Percentiles rank a stretch among this genome's conserved stretches.
Evolutionary conservation across 1,140 invertebrate species (phyloP).

Genomic region (Brachionus calyciflorus): DNA sequence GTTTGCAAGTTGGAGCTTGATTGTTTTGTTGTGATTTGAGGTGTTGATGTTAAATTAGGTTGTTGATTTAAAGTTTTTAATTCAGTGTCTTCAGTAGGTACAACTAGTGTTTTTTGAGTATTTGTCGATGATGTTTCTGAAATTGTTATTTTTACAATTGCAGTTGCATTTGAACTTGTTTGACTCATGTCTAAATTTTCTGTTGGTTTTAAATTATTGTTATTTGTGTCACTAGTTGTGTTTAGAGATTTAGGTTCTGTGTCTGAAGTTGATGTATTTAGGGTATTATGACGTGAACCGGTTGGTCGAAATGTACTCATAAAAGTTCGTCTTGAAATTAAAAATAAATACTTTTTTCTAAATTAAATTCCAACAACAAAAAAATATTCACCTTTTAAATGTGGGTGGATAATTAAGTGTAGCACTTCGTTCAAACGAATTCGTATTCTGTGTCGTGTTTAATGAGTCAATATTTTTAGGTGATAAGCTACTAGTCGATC

Average conservation of each 20-base stretch:
- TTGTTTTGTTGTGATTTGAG: neutral
- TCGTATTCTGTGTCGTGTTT: neutral
- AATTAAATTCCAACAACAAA: neutral
- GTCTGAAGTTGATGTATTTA: neutral
- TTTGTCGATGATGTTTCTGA: conserved; percentile 9
- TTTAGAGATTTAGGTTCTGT: neutral
- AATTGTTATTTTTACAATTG: neutral
- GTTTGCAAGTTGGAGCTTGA: neutral
- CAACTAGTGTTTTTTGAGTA: conserved; percentile 7
- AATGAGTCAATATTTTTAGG: neutral
- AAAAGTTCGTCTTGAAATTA: neutral
- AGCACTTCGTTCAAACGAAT: conserved; percentile 30
- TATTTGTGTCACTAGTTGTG: neutral
- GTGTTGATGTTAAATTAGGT: conserved; percentile 10
- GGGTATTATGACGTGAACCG: neutral
- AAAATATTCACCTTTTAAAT: conserved; percentile 15
- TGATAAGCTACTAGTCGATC: neutral
- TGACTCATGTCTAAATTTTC: neutral
- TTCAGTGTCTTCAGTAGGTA: neutral
- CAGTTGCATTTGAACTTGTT: neutral
- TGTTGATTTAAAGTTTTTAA: neutral
- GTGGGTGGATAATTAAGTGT: neutral
- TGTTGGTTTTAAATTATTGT: neutral
- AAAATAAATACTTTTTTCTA: no score
- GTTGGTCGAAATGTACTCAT: conserved; percentile 13